These are phyloP conservation scores for Epiblema foenella DNA, from an alignment of 2,888 invertebrate genomes.

Conservation along the genomic window DNA sequence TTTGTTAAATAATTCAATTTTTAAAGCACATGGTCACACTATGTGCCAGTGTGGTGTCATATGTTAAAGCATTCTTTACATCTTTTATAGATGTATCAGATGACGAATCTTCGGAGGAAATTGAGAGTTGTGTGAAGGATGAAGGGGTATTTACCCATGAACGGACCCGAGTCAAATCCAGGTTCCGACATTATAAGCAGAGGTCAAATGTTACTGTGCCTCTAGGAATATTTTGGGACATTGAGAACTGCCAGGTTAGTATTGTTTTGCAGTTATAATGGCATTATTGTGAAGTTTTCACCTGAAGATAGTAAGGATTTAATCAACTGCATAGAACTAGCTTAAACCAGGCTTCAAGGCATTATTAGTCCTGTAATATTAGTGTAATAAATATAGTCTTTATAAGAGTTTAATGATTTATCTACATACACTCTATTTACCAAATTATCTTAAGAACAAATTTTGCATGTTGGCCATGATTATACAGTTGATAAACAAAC, in stretches of 20 bases:
- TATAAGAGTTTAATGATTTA: no score
- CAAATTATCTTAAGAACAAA: neutral
- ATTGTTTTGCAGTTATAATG: no score
- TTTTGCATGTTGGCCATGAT: neutral
- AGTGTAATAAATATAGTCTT: no score
- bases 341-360: no score
- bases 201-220: constrained; percentile 74
- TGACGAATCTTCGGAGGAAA: constrained; percentile 74
- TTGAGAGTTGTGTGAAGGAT: constrained; percentile 61
- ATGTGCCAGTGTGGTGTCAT: constrained; percentile 2
- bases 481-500: constrained; percentile 9
- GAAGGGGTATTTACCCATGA: constrained; percentile 66
- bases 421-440: no score
- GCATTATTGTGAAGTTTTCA: no score
- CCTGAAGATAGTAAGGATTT: no score
- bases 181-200: constrained; percentile 74
- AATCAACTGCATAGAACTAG: no score
- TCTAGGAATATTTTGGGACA: constrained; percentile 96
- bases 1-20: neutral
- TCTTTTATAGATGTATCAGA: constrained; percentile 70
- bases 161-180: constrained; percentile 69
- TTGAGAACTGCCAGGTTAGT: constrained; percentile 93
- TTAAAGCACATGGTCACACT: neutral
- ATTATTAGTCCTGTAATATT: no score
- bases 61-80: constrained; percentile 26